Evolutionary conservation across 92 coral and sea anemone species (phyloP).

Genomic region (Zoanthus sociatus): DNA sequence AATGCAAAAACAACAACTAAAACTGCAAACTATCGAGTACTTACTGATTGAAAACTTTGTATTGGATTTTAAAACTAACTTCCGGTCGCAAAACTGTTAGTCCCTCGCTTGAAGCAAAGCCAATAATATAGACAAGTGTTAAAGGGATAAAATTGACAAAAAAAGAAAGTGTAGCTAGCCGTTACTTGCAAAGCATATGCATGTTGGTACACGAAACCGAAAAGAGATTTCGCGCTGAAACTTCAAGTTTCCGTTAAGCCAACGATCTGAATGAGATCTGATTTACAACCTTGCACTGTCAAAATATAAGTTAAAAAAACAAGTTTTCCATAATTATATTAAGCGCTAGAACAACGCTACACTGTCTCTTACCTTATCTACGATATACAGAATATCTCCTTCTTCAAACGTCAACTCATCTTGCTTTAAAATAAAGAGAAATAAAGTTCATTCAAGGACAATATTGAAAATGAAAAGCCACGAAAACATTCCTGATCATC

Average conservation of each 20-base stretch:
- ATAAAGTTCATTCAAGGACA: background rate
- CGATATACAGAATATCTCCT: constrained; percentile 94
- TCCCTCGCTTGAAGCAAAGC: background rate
- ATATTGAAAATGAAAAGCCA: background rate
- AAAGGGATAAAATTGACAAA: background rate
- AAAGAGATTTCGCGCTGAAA: background rate
- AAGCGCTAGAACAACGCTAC: too few species aligned
- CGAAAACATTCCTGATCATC: background rate
- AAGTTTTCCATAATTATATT: background rate
- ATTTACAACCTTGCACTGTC: background rate
- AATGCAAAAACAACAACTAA: too few species aligned
- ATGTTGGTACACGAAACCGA: background rate
- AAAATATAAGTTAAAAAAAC: background rate
- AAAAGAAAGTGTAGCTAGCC: background rate
- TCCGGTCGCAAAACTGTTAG: background rate
- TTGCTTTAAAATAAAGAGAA: constrained; percentile 65
- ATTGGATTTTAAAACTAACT: background rate
- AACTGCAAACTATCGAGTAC: too few species aligned
- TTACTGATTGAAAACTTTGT: too few species aligned
- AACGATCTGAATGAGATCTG: background rate
- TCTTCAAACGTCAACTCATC: constrained; percentile 98
- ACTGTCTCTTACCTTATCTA: constrained; percentile 78
- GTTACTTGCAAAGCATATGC: background rate
- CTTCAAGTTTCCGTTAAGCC: background rate
- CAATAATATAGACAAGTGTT: background rate